phyloP scores from a whole-genome alignment of 2,797 vertebrate genomes.

The Todus mexicanus region DNA sequence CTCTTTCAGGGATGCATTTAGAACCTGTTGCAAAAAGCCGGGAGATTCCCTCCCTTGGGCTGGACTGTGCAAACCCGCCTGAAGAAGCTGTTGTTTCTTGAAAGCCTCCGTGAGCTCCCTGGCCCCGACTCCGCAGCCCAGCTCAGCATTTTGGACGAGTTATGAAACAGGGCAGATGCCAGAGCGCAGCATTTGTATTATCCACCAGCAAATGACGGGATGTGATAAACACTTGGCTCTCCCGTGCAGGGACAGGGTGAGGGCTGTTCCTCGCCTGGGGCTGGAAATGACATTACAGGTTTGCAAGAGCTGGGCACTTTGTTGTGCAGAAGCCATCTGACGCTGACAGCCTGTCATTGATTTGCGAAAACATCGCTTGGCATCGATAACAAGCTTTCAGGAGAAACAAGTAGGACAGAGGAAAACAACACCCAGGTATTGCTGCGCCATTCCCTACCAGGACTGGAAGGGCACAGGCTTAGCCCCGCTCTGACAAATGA shows the following conservation, averaged over 20 bases:
- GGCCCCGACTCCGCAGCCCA: not conserved
- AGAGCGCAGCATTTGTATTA: not conserved
- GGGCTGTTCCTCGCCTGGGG: slow-evolving; percentile 19
- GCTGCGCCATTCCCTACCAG: not conserved
- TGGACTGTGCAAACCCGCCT: not conserved
- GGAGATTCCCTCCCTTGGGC: not conserved
- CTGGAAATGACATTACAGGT: slow-evolving; percentile 49
- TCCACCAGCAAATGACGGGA: not conserved
- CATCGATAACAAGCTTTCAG: slow-evolving; percentile 42
- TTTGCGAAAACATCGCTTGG: slow-evolving; percentile 44
- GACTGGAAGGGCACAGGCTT: not conserved
- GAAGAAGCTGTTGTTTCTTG: slow-evolving; percentile 8
- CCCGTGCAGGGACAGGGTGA: not conserved
- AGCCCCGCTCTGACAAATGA: not conserved
- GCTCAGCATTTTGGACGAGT: slow-evolving; percentile 19
- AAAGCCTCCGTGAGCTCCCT: not conserved
- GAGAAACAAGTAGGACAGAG: slow-evolving; percentile 24
- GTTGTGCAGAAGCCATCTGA: not conserved
- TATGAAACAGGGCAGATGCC: slow-evolving; percentile 49
- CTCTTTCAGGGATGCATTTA: not conserved
- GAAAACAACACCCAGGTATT: slow-evolving; percentile 3
- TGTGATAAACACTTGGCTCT: slow-evolving; percentile 29
- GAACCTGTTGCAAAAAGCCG: not conserved
- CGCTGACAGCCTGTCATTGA: slow-evolving; percentile 62
- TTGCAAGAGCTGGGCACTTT: slow-evolving; percentile 42